Evolutionary conservation across 2,888 invertebrate species (phyloP).

Genomic region (Parnassius apollo): DNA sequence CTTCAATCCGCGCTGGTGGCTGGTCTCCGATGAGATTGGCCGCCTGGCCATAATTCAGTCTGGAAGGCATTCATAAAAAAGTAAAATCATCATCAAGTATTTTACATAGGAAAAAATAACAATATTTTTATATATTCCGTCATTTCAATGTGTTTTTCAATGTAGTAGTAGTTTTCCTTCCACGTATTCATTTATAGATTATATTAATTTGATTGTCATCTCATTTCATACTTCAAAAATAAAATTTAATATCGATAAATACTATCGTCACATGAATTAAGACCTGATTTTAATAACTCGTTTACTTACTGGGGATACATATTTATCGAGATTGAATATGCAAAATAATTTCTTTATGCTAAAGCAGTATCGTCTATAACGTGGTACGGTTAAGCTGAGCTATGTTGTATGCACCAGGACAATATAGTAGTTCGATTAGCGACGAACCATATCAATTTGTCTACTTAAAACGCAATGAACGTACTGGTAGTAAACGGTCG

Average conservation of each 20-base stretch:
- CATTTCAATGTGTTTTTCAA: too few relatives aligned
- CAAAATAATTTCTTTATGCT: constrained; percentile 18
- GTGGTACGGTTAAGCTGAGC: not conserved
- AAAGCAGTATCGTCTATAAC: not conserved
- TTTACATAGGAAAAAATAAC: too few relatives aligned
- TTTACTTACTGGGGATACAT: constrained; percentile 13
- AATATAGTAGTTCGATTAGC: constrained; percentile 5
- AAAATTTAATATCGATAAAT: constrained; percentile 16
- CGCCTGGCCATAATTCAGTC: too few relatives aligned
- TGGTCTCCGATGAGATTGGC: too few relatives aligned
- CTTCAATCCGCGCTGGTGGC: too few relatives aligned
- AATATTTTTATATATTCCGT: too few relatives aligned
- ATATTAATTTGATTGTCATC: not conserved
- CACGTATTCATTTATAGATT: too few relatives aligned
- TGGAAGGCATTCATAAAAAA: too few relatives aligned
- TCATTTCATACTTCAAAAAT: constrained; percentile 1
- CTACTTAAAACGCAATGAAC: constrained; percentile 16
- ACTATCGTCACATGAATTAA: constrained; percentile 11
- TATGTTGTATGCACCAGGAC: not conserved
- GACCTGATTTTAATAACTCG: constrained; percentile 10
- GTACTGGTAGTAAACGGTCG: constrained; percentile 15
- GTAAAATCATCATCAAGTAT: too few relatives aligned
- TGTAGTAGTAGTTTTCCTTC: too few relatives aligned
- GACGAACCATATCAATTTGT: constrained; percentile 19
- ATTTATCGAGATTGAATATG: constrained; percentile 22